phyloP scores from a whole-genome alignment of 2,113 vertebrate species.

The Acrocephalus arundinaceus region DNA sequence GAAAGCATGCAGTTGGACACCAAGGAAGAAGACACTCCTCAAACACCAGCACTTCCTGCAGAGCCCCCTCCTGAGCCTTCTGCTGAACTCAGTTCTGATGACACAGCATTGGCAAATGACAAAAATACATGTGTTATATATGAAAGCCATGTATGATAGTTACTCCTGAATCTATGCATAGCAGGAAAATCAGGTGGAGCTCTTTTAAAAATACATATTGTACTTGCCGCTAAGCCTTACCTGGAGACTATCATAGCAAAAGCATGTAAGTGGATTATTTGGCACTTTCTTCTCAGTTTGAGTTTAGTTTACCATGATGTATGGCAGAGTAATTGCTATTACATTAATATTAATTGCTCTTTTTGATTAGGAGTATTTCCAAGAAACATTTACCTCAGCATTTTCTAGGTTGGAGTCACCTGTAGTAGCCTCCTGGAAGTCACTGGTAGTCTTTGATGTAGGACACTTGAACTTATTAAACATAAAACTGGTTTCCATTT shows the following conservation, averaged over 20 bases:
- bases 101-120: constrained; percentile 33
- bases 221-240: constrained; percentile 81
- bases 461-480: constrained; percentile 4
- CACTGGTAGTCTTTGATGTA: constrained; percentile 39
- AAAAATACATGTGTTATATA: constrained; percentile 82
- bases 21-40: constrained; percentile 52
- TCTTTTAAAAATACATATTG: constrained; percentile 71
- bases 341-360: constrained; percentile 63
- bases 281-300: constrained; percentile 75
- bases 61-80: constrained; percentile 48
- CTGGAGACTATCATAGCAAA: constrained; percentile 75
- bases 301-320: constrained; percentile 45
- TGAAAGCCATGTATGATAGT: constrained; percentile 94
- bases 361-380: constrained; percentile 38
- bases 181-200: constrained; percentile 76
- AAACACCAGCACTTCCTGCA: constrained; percentile 55
- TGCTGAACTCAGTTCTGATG: constrained; percentile 50
- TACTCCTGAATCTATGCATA: constrained; percentile 80
- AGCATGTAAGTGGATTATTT: constrained; percentile 69
- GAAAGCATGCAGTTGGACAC: constrained; percentile 69
- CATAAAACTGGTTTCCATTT: not conserved
- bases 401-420: constrained; percentile 49
- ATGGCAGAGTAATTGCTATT: constrained; percentile 63
- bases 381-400: constrained; percentile 72
- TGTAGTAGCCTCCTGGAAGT: constrained; percentile 28